Evolutionary conservation across 2,797 vertebrate species (phyloP), one percentile per base, ranked within the genome.

Genomic region (Enteromius unitaeniatus): DNA sequence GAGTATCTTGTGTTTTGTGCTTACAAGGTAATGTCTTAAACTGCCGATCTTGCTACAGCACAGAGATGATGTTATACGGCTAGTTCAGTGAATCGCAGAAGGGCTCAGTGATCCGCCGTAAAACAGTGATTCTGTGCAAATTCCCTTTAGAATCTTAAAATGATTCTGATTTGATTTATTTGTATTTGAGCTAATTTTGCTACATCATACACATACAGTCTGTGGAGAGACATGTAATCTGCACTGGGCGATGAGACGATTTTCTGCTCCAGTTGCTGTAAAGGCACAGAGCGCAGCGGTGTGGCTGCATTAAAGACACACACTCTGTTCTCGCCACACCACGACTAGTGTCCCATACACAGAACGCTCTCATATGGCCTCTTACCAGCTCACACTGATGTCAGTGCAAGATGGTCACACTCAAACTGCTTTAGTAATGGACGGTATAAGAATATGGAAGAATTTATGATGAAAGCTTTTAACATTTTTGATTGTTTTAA

Each of bases 191-290:
- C 31, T 31, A 31, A 31, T 31, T 31, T 31, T 31, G 31, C 31
- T 31, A 3, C 31, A 31, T 37, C 4, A 73, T 19, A 65, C 55
- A 28, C 60, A 55, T 23, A 40, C 9, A 26, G 72, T n/a, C 72
- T 76, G 15, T 28, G n/a, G 72, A 68, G 47, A 77, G 81, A 64
- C 34, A 28, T 82, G 58, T 82, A 74, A 49, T 82, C 70, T 53
- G 70, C 58, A 74, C 42, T 45, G 53, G 34, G 11, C 55, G 34
- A 60, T 51, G n/a, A 51, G 65, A 64, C 9, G 47, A 82, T 86
- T 86, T 86, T 86, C 84, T 86, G 84, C 84, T 82, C 84, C 67
- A 86, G 75, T 86, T 85, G 74, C 65, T 40, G 23, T 6, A 67
- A 76, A 68, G 72, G 42, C 73, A 42, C 62, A 68, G 11, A 19